A percentile compares a stretch with the other conserved stretches of the same genome.
Conservation (phyloP, 2,113 vertebrate genomes). For the Mola mola region DNA sequence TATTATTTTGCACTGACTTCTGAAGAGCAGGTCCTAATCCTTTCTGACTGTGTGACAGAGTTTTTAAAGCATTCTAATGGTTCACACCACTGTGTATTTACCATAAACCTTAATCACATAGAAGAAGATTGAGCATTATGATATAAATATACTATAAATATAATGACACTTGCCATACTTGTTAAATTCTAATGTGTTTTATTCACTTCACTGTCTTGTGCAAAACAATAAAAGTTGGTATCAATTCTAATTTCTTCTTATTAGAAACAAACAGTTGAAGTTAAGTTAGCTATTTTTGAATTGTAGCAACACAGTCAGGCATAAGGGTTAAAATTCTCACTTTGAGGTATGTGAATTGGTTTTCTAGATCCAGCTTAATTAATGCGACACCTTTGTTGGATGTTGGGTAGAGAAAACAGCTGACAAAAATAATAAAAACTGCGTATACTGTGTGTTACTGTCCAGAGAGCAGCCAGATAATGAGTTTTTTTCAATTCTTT, state of each 20-base stretch:
- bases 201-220: background rate
- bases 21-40: background rate
- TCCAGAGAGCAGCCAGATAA: background rate
- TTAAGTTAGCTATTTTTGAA: background rate
- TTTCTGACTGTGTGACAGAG: background rate
- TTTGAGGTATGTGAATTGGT: background rate
- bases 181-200: conserved; percentile 1
- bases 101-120: background rate
- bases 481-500: background rate
- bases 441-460: background rate
- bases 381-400: background rate
- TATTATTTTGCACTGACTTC: background rate
- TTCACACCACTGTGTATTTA: background rate
- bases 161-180: background rate
- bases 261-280: background rate
- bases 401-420: background rate
- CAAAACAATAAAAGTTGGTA: background rate
- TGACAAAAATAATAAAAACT: conserved; percentile 6
- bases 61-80: background rate
- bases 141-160: background rate
- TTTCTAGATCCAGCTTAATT: background rate
- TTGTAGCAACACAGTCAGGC: background rate
- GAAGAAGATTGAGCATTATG: background rate
- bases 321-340: background rate
- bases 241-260: background rate